Base-by-base conservation (phyloP, 2,797 vertebrate species). In the Ara ararauna region DNA sequence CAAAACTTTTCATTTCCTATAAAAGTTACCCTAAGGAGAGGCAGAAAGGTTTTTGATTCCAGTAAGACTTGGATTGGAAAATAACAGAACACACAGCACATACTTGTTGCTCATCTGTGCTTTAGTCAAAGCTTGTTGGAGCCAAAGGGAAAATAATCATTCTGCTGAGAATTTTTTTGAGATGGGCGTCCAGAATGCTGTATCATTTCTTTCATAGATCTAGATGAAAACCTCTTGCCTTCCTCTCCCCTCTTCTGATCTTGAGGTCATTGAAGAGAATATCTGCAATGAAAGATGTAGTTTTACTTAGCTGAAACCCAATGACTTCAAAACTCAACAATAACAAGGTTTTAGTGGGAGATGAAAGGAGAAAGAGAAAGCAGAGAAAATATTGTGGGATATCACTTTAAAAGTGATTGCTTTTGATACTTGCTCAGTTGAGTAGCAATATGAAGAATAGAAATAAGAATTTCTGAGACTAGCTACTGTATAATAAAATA, bases 361-460 rank as follows among this genome's bases (percentile, higher is more conserved):
- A 82, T 70, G 85, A 87, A 84, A 94, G 50, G 54, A 51, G 24
- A 93, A 83, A 48, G n/a, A 54, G 36, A 87, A 92, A 87, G 22
- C 30, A 83, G 56, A 77, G 65, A 67, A 93, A 84, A 91, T 30
- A 79, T 30, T 36, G 8, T 66, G 51, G 23, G 15, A 91, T 58
- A 58, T 34, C 22, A 58, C 66, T 87, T 76, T 71, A 78, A 84
- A 53, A 93, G 20, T n/a, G 42, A 50, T 65, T 65, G 45, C 27
- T 94, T 93, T 95, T 89, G 42, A 77, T 95, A 45, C 32, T 90
- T 91, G 22, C 56, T 73, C 48, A 48, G 21, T 85, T 93, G 72
- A 56, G 67, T 36, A 78, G 42, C 10, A 87, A n/a, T 47, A 51
- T 22, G 50, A 90, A 77, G 47, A 56, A 53, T 9, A 81, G 42